Conservation (phyloP, 1,140 invertebrate species). For the Contarinia nasturtii region DNA sequence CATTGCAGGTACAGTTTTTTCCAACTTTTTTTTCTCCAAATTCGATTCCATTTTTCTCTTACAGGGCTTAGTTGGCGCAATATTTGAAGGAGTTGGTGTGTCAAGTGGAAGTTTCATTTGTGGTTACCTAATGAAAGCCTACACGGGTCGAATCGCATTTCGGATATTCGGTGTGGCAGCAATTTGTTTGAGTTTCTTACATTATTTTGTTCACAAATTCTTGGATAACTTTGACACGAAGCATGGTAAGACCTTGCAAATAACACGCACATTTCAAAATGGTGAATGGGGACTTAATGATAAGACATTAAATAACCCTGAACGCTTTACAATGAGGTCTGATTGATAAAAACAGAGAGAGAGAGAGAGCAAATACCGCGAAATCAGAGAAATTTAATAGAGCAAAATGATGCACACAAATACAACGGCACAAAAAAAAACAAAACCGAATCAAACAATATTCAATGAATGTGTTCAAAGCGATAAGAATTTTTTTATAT, state of each 20-base stretch:
- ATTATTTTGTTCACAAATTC: constrained; percentile 30
- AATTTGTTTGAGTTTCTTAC: constrained; percentile 37
- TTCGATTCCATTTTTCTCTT: constrained; percentile 2
- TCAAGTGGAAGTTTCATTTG: constrained; percentile 56
- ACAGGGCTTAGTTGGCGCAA: constrained; percentile 61
- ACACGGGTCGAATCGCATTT: constrained; percentile 44
- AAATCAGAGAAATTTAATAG: too few species aligned
- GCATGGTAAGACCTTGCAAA: neutral
- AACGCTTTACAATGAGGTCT: too few species aligned
- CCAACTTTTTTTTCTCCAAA: neutral
- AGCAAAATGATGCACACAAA: too few species aligned
- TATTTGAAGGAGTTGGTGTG: constrained; percentile 72
- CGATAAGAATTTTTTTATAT: too few species aligned
- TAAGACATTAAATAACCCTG: too few species aligned
- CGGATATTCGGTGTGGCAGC: constrained; percentile 46
- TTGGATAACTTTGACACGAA: neutral
- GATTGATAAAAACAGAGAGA: too few species aligned
- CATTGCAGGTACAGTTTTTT: constrained; percentile 39
- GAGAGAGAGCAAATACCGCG: too few species aligned
- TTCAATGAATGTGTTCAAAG: too few species aligned
- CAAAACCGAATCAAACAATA: too few species aligned
- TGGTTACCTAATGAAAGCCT: constrained; percentile 38
- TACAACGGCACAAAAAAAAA: too few species aligned
- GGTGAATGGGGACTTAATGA: too few species aligned
- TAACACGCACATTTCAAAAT: too few species aligned